phyloP scores from a whole-genome alignment of 1,140 invertebrate species.

The Leptinotarsa undecemlineata region DNA sequence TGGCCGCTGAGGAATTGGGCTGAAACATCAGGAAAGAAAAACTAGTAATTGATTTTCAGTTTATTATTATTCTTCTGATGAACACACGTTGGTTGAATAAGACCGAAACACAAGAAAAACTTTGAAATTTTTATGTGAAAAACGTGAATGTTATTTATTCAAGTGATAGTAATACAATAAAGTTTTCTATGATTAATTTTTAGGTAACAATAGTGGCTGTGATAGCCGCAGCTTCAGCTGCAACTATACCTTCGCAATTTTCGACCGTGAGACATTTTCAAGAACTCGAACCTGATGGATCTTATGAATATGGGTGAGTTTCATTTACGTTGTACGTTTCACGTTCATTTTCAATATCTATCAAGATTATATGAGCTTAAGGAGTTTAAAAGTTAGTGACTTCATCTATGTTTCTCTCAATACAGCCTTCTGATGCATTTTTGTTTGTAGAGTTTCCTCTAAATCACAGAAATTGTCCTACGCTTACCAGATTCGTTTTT shows the following conservation, averaged over 20 bases:
- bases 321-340: background rate
- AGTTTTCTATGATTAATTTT: background rate
- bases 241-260: background rate
- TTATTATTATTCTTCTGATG: too few species aligned
- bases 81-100: too few species aligned
- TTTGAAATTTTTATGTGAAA: too few species aligned
- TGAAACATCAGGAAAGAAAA: too few species aligned
- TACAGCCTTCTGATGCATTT: background rate
- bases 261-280: background rate
- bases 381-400: too few species aligned
- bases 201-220: background rate
- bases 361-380: background rate
- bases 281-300: constrained; percentile 2
- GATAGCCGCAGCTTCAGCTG: background rate
- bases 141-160: too few species aligned
- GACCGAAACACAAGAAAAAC: too few species aligned
- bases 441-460: background rate
- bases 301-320: constrained; percentile 6
- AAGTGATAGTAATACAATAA: too few species aligned
- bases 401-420: background rate
- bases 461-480: background rate
- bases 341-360: background rate
- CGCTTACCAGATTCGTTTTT: too few species aligned
- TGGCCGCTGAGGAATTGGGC: too few species aligned
- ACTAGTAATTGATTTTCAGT: too few species aligned